Conservation (phyloP, 1,140 invertebrate genomes). For the Varroa destructor region DNA sequence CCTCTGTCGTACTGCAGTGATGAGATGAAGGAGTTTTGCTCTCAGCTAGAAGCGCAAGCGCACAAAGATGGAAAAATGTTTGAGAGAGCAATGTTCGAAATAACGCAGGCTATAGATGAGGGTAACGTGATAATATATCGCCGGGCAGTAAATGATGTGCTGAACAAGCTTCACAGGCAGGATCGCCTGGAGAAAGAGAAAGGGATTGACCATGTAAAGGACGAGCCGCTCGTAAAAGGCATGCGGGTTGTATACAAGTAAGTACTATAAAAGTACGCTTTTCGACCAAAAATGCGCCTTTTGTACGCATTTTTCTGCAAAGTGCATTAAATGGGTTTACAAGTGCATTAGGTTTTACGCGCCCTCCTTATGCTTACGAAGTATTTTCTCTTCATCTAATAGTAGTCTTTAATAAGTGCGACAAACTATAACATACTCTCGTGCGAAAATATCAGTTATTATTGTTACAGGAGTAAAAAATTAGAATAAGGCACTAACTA, state of each 20-base stretch:
- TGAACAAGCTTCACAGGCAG: background rate
- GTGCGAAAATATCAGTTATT: too few relatives aligned
- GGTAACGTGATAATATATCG: background rate
- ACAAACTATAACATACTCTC: too few relatives aligned
- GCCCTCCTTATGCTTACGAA: too few relatives aligned
- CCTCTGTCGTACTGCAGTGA: background rate
- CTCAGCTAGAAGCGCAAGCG: background rate
- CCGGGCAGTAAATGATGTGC: background rate
- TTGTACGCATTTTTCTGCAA: too few relatives aligned
- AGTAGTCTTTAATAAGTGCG: too few relatives aligned
- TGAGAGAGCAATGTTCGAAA: slow-evolving; percentile 7
- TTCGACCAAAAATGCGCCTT: background rate
- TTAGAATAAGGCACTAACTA: too few relatives aligned
- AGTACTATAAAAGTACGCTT: background rate
- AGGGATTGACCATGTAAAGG: background rate
- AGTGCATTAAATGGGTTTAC: background rate
- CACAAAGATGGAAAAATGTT: background rate
- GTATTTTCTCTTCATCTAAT: too few relatives aligned
- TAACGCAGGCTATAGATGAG: slow-evolving; percentile 7
- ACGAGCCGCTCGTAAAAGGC: background rate
- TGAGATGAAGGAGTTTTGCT: background rate
- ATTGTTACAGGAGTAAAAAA: too few relatives aligned
- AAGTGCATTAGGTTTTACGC: background rate
- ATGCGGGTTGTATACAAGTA: slow-evolving; percentile 8
- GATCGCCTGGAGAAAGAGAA: background rate